Percentiles rank a stretch among this genome's conserved stretches.
Evolutionary conservation across 2,888 invertebrate genomes (phyloP).

Genomic region (Caenorhabditis sp.): DNA sequence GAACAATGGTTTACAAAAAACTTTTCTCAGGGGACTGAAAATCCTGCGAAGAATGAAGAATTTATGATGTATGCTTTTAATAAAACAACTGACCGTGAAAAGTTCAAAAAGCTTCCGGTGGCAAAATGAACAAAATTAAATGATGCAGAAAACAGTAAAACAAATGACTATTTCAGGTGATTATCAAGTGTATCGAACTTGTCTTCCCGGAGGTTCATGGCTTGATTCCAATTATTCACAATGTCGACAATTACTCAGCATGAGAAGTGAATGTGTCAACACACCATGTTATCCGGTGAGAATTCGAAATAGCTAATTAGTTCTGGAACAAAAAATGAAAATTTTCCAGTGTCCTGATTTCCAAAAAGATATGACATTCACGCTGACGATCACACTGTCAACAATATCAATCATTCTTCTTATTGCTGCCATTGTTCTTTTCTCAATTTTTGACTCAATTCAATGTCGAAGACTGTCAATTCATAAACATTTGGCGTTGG

Average conservation of each 20-base stretch:
- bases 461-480: slow-evolving; percentile 60
- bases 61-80: not conserved
- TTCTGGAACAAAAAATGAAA: too few species aligned
- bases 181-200: slow-evolving; percentile 47
- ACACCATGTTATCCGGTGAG: slow-evolving; percentile 51
- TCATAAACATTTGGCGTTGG: slow-evolving; percentile 72
- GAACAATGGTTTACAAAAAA: too few species aligned
- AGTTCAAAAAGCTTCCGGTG: not conserved
- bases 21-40: too few species aligned
- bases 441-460: slow-evolving; percentile 68
- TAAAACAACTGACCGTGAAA: not conserved
- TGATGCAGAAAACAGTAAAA: not conserved
- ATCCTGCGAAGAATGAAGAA: too few species aligned
- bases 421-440: slow-evolving; percentile 66
- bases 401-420: slow-evolving; percentile 66
- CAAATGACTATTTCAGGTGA: not conserved
- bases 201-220: slow-evolving; percentile 60
- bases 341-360: slow-evolving; percentile 67
- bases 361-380: slow-evolving; percentile 63
- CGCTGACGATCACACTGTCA: slow-evolving; percentile 65
- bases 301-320: too few species aligned
- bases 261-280: slow-evolving; percentile 66
- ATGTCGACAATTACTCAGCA: slow-evolving; percentile 59
- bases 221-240: slow-evolving; percentile 60
- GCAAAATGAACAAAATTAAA: not conserved